A percentile compares a stretch with the other conserved stretches of the same genome.
Evolutionary conservation across 2,113 vertebrate genomes (phyloP).

Genomic region (Rallus limicola): DNA sequence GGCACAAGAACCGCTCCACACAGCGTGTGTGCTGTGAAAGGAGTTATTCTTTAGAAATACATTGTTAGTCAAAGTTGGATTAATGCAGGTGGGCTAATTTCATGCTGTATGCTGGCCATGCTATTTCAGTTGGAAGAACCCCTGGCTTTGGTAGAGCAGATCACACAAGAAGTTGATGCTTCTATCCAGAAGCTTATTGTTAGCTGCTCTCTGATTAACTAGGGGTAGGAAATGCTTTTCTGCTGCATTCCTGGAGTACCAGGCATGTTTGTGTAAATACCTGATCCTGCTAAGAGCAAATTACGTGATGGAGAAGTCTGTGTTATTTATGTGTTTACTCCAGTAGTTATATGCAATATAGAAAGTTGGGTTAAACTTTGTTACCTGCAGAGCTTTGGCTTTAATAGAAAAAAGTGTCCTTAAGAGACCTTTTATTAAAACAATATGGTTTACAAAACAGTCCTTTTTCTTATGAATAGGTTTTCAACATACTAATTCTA

Average conservation of each 20-base stretch:
- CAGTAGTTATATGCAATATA: background rate
- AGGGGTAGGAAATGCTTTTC: background rate
- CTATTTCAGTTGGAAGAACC: background rate
- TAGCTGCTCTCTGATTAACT: background rate
- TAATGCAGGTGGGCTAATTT: background rate
- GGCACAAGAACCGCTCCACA: background rate
- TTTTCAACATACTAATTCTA: background rate
- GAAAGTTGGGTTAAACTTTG: background rate
- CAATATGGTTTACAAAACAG: background rate
- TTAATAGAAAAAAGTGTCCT: background rate
- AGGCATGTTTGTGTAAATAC: background rate
- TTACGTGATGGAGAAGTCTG: background rate
- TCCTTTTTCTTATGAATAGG: background rate
- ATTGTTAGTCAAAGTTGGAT: background rate
- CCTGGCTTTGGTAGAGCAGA: background rate
- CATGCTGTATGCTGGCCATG: rapidly evolving
- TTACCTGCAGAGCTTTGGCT: background rate
- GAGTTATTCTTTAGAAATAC: background rate
- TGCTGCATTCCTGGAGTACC: background rate
- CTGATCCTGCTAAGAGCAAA: background rate
- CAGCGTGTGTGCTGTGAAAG: background rate
- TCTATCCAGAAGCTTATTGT: background rate
- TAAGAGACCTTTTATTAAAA: background rate
- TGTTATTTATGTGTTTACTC: background rate
- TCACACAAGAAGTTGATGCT: background rate